These are phyloP conservation scores for Mallateleia sp. DNA, from an alignment of 2,888 invertebrate species.

Conservation along the genomic window DNA sequence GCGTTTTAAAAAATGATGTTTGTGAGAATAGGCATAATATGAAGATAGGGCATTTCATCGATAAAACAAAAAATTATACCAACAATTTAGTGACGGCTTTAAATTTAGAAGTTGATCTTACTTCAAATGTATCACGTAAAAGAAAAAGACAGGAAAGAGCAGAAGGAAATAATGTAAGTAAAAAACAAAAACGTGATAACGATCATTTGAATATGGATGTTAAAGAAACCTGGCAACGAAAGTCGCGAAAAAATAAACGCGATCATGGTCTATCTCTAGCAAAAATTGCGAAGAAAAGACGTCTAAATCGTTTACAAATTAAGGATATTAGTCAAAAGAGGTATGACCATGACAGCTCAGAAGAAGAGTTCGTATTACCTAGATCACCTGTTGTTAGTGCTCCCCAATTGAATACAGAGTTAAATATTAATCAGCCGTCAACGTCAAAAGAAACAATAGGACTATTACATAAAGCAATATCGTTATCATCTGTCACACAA, in stretches of 20 bases:
- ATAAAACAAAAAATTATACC: neutral
- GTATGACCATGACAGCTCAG: too few relatives aligned
- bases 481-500: neutral
- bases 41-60: neutral
- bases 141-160: neutral
- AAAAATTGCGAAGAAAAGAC: neutral
- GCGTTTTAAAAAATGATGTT: neutral
- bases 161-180: neutral
- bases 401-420: too few relatives aligned
- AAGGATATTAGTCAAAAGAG: too few relatives aligned
- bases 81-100: neutral
- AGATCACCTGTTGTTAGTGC: too few relatives aligned
- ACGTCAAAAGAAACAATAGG: too few relatives aligned
- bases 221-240: conserved; percentile 16
- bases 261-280: neutral
- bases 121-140: conserved; percentile 10
- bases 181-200: neutral
- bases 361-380: too few relatives aligned
- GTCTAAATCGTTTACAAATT: too few relatives aligned
- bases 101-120: conserved; percentile 3
- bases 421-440: too few relatives aligned
- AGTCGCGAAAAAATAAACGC: neutral
- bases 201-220: conserved; percentile 2
- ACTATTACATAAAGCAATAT: too few relatives aligned
- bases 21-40: neutral